These are phyloP conservation scores for Lytechinus variegatus DNA, from an alignment of 35 echinoderm and acorn worm species.

Conservation along the genomic window DNA sequence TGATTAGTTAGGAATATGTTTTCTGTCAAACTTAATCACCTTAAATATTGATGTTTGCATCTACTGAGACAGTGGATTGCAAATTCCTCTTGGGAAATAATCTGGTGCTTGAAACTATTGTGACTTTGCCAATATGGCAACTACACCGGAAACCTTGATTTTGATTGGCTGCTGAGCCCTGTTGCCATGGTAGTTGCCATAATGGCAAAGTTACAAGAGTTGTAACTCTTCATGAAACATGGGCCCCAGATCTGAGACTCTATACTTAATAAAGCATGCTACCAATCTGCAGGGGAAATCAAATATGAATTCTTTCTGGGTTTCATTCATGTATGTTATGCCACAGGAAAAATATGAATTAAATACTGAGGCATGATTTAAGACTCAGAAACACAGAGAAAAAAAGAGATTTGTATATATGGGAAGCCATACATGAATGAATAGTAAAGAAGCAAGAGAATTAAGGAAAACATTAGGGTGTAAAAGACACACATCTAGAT, in stretches of 20 bases:
- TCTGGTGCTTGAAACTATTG: not conserved
- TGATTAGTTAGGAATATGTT: not conserved
- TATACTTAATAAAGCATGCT: too few species aligned
- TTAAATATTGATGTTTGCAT: not conserved
- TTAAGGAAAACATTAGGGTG: not conserved
- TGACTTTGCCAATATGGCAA: too few species aligned
- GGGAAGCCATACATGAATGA: not conserved
- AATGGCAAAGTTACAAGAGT: too few species aligned
- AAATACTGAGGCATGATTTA: not conserved
- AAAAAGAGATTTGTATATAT: not conserved
- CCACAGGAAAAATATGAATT: not conserved
- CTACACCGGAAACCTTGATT: too few species aligned
- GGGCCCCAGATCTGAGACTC: too few species aligned
- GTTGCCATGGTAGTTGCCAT: too few species aligned
- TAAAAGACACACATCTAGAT: not conserved
- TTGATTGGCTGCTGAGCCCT: too few species aligned
- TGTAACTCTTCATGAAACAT: too few species aligned
- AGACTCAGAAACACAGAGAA: not conserved
- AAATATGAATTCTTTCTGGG: not conserved
- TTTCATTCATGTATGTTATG: not conserved
- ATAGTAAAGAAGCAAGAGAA: not conserved
- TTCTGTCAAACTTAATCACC: not conserved
- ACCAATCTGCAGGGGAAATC: too few species aligned
- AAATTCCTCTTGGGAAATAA: not conserved
- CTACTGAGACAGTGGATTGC: not conserved